Conservation (phyloP, 2,113 vertebrate genomes). For the Pedetes capensis region DNA sequence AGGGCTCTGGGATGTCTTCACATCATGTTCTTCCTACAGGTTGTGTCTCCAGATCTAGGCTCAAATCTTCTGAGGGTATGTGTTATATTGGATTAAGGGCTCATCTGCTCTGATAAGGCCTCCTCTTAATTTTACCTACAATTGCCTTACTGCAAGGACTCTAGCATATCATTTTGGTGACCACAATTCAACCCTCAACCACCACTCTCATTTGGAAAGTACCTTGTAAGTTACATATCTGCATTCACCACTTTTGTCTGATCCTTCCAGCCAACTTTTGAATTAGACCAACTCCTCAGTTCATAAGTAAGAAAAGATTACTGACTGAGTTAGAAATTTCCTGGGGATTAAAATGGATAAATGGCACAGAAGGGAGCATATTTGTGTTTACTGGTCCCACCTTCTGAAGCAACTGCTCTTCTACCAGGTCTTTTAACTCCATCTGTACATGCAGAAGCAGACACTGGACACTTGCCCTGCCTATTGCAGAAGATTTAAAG, state of each 20-base stretch:
- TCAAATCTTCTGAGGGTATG: not conserved
- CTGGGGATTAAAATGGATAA: not conserved
- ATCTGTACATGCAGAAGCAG: not conserved
- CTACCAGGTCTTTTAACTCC: too few relatives aligned
- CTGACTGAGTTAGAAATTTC: not conserved
- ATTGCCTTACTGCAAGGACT: not conserved
- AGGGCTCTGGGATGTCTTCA: not conserved
- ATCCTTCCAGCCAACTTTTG: not conserved
- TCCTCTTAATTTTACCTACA: not conserved
- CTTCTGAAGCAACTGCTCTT: not conserved
- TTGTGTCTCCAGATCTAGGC: not conserved
- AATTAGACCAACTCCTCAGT: not conserved
- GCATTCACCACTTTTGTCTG: not conserved
- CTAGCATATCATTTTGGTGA: not conserved
- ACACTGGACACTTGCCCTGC: accelerated
- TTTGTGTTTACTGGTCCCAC: not conserved
- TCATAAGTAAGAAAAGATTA: not conserved
- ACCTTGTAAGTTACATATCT: not conserved
- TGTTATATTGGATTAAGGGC: not conserved
- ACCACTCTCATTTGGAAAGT: not conserved
- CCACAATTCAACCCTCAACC: not conserved
- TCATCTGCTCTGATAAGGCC: not conserved
- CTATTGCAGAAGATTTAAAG: not conserved
- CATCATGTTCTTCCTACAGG: too few relatives aligned
- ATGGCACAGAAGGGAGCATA: not conserved